phyloP scores from a whole-genome alignment of 1,140 invertebrate species.

The Bombyx mandarina region DNA sequence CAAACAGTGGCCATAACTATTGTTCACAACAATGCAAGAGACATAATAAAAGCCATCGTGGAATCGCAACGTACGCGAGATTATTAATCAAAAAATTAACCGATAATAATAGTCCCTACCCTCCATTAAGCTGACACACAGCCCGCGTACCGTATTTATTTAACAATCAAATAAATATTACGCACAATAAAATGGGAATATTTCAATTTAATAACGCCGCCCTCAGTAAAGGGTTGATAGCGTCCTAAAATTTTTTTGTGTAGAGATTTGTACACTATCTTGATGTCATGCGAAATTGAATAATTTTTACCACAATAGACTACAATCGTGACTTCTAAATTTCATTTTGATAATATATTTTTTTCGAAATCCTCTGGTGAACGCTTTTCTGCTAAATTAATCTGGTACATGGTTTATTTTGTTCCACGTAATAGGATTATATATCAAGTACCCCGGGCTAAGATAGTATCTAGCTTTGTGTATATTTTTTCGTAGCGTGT shows the following conservation, averaged over 20 bases:
- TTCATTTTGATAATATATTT: slow-evolving; percentile 17
- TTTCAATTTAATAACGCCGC: slow-evolving; percentile 67
- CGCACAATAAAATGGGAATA: slow-evolving; percentile 69
- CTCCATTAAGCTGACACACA: slow-evolving; percentile 59
- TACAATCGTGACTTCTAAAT: slow-evolving; percentile 19
- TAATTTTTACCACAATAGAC: slow-evolving; percentile 40
- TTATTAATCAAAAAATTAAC: slow-evolving; percentile 72
- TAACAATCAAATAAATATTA: slow-evolving; percentile 72
- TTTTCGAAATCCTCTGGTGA: slow-evolving; percentile 7
- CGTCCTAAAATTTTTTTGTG: slow-evolving; percentile 37
- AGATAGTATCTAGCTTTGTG: too few species aligned
- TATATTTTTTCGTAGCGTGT: too few species aligned
- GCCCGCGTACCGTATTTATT: slow-evolving; percentile 67
- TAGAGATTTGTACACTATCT: slow-evolving; percentile 53
- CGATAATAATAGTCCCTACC: slow-evolving; percentile 52
- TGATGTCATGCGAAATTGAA: slow-evolving; percentile 62
- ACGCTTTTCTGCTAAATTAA: slow-evolving; percentile 21
- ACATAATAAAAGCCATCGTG: slow-evolving; percentile 32
- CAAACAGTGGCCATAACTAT: slow-evolving; percentile 9
- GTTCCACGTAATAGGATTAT: too few species aligned
- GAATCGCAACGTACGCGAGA: slow-evolving; percentile 28
- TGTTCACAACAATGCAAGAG: slow-evolving; percentile 36
- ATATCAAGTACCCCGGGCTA: too few species aligned
- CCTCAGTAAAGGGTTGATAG: slow-evolving; percentile 55
- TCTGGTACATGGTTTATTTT: background rate